Percentiles rank a stretch among this genome's conserved stretches.
These are phyloP conservation scores for Erebia ligea DNA, from an alignment of 2,888 invertebrate species.

Conservation along the genomic window DNA sequence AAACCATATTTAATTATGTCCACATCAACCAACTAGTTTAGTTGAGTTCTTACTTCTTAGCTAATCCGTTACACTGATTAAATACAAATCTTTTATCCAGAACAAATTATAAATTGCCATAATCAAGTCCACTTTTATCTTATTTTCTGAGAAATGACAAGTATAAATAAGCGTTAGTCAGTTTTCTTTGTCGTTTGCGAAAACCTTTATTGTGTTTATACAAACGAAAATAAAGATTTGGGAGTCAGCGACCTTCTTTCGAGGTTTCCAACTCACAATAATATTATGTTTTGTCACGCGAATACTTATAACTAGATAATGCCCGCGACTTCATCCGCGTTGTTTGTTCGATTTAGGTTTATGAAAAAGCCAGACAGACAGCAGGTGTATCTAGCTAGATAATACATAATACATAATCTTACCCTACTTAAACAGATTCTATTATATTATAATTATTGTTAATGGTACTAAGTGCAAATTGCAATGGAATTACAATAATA, in stretches of 20 bases:
- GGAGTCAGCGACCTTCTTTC: conserved; percentile 38
- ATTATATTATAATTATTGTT: too few relatives aligned
- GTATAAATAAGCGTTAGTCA: conserved; percentile 34
- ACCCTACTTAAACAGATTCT: too few relatives aligned
- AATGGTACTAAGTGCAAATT: too few relatives aligned
- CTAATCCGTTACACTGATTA: not conserved
- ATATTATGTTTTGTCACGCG: not conserved
- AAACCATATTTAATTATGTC: too few relatives aligned
- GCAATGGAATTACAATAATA: not conserved
- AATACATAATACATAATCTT: too few relatives aligned
- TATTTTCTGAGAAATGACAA: conserved; percentile 33
- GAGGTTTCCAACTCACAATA: conserved; percentile 16
- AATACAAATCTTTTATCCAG: not conserved
- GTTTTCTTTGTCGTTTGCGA: conserved; percentile 38
- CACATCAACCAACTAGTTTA: not conserved
- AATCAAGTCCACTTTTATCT: conserved; percentile 11
- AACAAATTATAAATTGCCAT: not conserved
- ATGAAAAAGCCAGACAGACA: too few relatives aligned
- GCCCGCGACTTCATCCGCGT: not conserved
- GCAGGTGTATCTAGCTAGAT: too few relatives aligned
- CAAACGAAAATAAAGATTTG: conserved; percentile 33
- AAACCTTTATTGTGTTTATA: conserved; percentile 28
- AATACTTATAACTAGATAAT: not conserved
- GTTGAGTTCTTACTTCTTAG: not conserved
- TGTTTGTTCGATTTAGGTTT: not conserved